These are phyloP conservation scores for Acyrthosiphon pisum DNA, from an alignment of 1,140 invertebrate species.

Conservation along the genomic window DNA sequence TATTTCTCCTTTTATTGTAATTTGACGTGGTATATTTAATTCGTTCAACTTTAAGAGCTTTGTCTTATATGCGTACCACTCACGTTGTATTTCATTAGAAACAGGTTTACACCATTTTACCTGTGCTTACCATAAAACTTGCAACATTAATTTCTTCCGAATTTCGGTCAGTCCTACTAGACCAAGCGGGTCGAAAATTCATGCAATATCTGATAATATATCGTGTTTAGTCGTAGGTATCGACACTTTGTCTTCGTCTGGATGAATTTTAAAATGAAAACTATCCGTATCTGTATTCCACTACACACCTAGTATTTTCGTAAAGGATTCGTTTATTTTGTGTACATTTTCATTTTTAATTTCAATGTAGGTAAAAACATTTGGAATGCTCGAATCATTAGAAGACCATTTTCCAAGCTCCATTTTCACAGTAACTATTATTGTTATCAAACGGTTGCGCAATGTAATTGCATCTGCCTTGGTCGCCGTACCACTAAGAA, in stretches of 20 bases:
- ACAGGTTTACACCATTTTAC: background rate
- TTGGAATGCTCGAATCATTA: no score
- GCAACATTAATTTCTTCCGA: constrained; percentile 21
- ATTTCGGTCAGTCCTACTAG: background rate
- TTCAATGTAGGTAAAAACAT: no score
- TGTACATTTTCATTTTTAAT: no score
- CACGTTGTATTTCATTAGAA: background rate
- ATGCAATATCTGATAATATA: background rate
- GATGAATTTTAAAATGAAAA: background rate
- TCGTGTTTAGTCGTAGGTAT: background rate
- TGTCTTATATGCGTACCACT: background rate
- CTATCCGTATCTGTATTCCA: background rate
- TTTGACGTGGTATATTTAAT: background rate
- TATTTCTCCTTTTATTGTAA: background rate
- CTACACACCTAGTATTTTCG: no score
- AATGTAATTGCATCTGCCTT: background rate
- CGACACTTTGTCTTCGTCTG: background rate
- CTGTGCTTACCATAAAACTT: background rate
- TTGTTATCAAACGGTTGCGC: no score
- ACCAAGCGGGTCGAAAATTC: constrained; percentile 20
- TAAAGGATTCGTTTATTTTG: no score
- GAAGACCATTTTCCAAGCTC: no score
- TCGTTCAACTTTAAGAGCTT: background rate
- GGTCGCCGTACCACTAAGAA: background rate
- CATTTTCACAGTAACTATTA: no score